phyloP scores from a whole-genome alignment of 2,113 vertebrate genomes.

The Bambusicola thoracicus region DNA sequence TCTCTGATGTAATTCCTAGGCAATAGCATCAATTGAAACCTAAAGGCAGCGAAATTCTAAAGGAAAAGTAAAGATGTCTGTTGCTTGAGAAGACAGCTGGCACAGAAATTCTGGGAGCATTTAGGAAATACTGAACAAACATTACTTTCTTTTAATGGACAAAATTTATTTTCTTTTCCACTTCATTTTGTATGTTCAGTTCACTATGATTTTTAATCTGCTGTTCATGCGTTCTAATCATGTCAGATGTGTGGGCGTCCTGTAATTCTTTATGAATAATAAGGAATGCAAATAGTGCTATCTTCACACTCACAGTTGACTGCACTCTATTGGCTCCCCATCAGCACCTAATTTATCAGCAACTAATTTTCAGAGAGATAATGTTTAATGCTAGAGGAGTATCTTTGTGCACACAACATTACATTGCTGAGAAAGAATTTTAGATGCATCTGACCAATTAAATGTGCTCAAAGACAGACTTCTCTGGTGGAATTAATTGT shows the following conservation, averaged over 20 bases:
- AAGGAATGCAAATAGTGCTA: slow-evolving; percentile 65
- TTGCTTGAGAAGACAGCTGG: background rate
- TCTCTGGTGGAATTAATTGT: slow-evolving; percentile 16
- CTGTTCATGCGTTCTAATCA: slow-evolving; percentile 58
- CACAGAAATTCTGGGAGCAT: background rate
- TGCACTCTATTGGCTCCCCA: slow-evolving; percentile 63
- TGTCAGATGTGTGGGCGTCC: slow-evolving; percentile 66
- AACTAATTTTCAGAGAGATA: slow-evolving; percentile 66
- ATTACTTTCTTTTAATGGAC: slow-evolving; percentile 37
- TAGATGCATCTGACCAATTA: slow-evolving; percentile 39
- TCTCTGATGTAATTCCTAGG: background rate
- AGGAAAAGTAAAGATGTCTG: background rate
- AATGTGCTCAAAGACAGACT: background rate
- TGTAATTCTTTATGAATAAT: slow-evolving; percentile 68
- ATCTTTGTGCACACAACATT: slow-evolving; percentile 47
- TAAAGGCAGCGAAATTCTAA: slow-evolving; percentile 4
- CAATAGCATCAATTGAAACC: background rate
- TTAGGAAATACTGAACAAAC: slow-evolving; percentile 55
- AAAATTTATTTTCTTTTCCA: slow-evolving; percentile 60
- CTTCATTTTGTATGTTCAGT: slow-evolving; percentile 53
- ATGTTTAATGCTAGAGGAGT: slow-evolving; percentile 40
- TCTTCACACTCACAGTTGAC: slow-evolving; percentile 67
- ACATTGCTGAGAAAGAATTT: slow-evolving; percentile 19
- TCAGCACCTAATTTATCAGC: slow-evolving; percentile 73
- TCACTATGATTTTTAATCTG: slow-evolving; percentile 62